A percentile compares a stretch with the other conserved stretches of the same genome.
Conservation (phyloP, 2,888 invertebrate genomes). For the Portevinia maculata region DNA sequence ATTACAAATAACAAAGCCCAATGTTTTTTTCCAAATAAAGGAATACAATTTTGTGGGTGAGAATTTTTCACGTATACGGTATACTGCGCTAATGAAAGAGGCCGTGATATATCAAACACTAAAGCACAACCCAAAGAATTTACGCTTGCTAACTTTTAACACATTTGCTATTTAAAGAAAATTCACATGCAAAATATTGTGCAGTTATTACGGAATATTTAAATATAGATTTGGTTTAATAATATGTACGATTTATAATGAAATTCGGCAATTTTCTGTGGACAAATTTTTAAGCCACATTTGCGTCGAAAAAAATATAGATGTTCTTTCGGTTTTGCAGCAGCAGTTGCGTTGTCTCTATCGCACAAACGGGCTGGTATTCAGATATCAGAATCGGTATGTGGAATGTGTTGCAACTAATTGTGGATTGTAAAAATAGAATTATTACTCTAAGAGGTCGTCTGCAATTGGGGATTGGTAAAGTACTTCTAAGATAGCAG, state of each 20-base stretch:
- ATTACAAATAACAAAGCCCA: neutral
- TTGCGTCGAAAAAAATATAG: slow-evolving; percentile 58
- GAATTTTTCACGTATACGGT: slow-evolving; percentile 29
- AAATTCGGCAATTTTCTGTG: slow-evolving; percentile 44
- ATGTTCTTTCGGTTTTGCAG: slow-evolving; percentile 24
- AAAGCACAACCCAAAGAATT: too few relatives aligned
- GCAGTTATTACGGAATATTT: neutral
- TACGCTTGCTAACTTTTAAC: too few relatives aligned
- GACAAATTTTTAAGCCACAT: slow-evolving; percentile 50
- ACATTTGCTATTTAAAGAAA: neutral
- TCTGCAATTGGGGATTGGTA: neutral
- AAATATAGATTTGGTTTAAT: slow-evolving; percentile 18
- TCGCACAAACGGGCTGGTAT: slow-evolving; percentile 8
- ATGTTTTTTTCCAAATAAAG: slow-evolving; percentile 57
- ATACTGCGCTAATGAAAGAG: slow-evolving; percentile 35
- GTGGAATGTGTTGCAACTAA: neutral
- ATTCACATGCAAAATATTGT: slow-evolving; percentile 19
- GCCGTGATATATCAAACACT: slow-evolving; percentile 31
- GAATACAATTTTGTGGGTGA: slow-evolving; percentile 32
- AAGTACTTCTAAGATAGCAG: neutral
- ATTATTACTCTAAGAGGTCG: neutral
- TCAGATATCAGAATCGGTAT: slow-evolving; percentile 1
- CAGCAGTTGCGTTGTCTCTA: neutral
- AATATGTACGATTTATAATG: slow-evolving; percentile 4
- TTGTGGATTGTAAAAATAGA: slow-evolving; percentile 40